phyloP scores from a whole-genome alignment of 1,140 invertebrate species.

The Pachyrhynchus sulphureomaculatus region DNA sequence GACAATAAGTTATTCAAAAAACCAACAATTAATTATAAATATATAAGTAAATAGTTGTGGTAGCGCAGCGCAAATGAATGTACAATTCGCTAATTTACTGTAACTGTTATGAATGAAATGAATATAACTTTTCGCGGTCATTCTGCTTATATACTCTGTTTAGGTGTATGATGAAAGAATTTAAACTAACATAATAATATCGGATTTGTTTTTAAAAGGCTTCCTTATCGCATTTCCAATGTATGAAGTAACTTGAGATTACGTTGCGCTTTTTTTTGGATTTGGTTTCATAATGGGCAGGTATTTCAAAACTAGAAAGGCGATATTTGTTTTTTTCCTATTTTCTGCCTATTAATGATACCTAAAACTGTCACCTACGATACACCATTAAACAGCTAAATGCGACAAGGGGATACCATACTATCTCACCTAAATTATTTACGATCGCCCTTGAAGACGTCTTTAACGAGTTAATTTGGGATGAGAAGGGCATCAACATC shows the following conservation, averaged over 20 bases:
- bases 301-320: background rate
- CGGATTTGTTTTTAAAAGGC: conserved; percentile 11
- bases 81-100: no score
- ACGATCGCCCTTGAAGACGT: no score
- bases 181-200: conserved; percentile 8
- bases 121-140: background rate
- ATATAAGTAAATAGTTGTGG: no score
- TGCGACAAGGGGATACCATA: no score
- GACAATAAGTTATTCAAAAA: background rate
- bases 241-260: background rate
- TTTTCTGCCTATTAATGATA: no score
- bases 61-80: no score
- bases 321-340: no score
- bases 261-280: background rate
- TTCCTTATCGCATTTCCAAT: conserved; percentile 21
- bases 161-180: conserved; percentile 8
- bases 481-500: no score
- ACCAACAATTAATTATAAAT: background rate
- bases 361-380: no score
- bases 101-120: background rate
- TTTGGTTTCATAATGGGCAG: background rate
- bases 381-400: no score
- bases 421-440: no score
- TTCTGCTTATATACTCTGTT: background rate
- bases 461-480: no score